phyloP scores from a whole-genome alignment of 2,888 invertebrate species.

The Morinoia aosen region DNA sequence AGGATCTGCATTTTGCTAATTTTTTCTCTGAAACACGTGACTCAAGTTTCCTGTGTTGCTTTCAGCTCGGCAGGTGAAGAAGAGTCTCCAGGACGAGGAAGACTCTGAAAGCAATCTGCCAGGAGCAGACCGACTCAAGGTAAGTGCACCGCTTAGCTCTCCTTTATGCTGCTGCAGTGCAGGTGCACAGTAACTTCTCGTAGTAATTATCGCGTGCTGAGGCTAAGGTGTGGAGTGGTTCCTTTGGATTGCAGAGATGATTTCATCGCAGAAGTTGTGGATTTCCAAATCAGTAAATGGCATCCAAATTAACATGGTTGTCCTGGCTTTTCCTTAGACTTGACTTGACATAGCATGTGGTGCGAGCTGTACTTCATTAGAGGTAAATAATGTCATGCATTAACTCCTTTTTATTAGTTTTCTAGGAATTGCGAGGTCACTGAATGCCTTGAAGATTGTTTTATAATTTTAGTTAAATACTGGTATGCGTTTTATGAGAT shows the following conservation, averaged over 20 bases:
- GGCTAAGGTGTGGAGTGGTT: background rate
- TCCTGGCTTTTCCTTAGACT: too few relatives aligned
- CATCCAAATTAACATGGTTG: too few relatives aligned
- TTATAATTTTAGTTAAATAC: too few relatives aligned
- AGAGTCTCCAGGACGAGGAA: background rate
- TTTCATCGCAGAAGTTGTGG: background rate
- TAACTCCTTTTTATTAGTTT: too few relatives aligned
- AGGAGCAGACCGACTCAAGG: background rate
- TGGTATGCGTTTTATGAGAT: too few relatives aligned
- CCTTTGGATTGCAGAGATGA: background rate
- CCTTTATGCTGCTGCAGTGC: background rate
- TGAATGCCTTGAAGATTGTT: too few relatives aligned
- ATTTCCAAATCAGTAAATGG: background rate
- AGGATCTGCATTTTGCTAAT: too few relatives aligned
- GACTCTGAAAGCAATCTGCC: background rate
- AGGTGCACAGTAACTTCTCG: background rate
- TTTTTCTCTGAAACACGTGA: background rate
- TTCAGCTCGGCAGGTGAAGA: background rate
- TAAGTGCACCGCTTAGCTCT: background rate
- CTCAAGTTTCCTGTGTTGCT: background rate
- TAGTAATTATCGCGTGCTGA: background rate
- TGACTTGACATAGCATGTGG: too few relatives aligned
- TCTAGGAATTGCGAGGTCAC: too few relatives aligned
- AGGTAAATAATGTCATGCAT: too few relatives aligned
- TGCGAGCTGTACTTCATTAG: too few relatives aligned